These are phyloP conservation scores for Danio albolineatus DNA, from an alignment of 2,797 vertebrate genomes.

Conservation along the genomic window DNA sequence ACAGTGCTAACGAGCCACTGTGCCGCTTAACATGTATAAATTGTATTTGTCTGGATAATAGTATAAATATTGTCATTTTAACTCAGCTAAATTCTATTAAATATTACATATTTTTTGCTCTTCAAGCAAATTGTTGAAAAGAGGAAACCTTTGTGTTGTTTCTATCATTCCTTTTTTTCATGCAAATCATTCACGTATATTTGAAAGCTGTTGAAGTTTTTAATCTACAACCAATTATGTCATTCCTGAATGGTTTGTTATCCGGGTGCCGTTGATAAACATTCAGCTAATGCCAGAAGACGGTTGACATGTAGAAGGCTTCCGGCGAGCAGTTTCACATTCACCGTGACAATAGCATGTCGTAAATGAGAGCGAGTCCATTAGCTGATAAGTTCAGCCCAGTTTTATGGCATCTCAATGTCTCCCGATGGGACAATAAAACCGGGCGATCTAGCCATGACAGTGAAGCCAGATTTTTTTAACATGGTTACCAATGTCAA, in stretches of 20 bases:
- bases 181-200: background rate
- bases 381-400: conserved; percentile 41
- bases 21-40: too few relatives aligned
- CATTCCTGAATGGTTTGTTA: background rate
- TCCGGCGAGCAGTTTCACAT: background rate
- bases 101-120: too few relatives aligned
- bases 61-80: too few relatives aligned
- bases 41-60: too few relatives aligned
- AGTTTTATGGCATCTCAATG: conserved; percentile 24
- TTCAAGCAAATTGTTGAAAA: too few relatives aligned
- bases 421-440: conserved; percentile 27
- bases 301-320: conserved; percentile 10
- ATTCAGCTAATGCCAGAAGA: background rate
- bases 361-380: conserved; percentile 32
- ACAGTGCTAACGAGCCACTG: too few relatives aligned
- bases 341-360: background rate
- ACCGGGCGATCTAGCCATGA: conserved; percentile 1
- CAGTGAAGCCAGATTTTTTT: background rate
- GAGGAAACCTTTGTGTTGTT: too few relatives aligned
- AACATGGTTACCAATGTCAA: background rate
- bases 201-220: background rate
- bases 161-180: too few relatives aligned
- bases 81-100: too few relatives aligned
- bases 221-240: background rate
- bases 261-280: background rate